Evolutionary conservation across 2,888 invertebrate species (phyloP).

Genomic region (Dorcus hopei): DNA sequence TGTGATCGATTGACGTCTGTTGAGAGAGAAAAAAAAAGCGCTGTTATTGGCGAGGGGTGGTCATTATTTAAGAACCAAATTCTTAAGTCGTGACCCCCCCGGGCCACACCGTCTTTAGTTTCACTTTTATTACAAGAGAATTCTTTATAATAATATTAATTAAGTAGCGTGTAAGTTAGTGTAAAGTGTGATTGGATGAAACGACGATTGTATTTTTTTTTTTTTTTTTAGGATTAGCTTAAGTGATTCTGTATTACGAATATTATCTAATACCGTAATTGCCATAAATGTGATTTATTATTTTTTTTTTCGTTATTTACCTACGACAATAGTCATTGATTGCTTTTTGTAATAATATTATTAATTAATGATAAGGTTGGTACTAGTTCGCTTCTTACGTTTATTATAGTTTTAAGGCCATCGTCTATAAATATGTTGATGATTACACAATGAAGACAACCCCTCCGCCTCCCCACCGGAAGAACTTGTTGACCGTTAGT

Average conservation of each 20-base stretch:
- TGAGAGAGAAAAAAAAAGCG: not conserved
- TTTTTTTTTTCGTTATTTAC: constrained; percentile 18
- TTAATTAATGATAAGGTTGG: no score
- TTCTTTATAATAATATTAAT: constrained; percentile 1
- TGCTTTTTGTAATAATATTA: no score
- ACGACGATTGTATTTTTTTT: not conserved
- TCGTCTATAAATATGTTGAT: no score
- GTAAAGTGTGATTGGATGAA: constrained; percentile 13
- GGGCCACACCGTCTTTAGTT: not conserved
- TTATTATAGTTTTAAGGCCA: no score
- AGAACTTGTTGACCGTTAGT: no score
- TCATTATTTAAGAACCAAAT: not conserved
- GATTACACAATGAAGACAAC: no score
- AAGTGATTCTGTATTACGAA: constrained; percentile 14
- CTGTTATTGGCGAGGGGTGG: not conserved
- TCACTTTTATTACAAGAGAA: constrained; percentile 6
- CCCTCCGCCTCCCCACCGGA: no score
- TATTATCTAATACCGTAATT: constrained; percentile 18
- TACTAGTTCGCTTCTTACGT: no score
- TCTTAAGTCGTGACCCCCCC: no score
- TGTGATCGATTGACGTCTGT: not conserved
- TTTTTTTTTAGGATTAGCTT: constrained; percentile 3
- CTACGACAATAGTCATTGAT: no score
- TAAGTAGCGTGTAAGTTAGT: constrained; percentile 15
- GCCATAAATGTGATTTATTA: constrained; percentile 25